These are phyloP conservation scores for Raja brachyura DNA, from an alignment of 2,113 vertebrate species.

Conservation along the genomic window DNA sequence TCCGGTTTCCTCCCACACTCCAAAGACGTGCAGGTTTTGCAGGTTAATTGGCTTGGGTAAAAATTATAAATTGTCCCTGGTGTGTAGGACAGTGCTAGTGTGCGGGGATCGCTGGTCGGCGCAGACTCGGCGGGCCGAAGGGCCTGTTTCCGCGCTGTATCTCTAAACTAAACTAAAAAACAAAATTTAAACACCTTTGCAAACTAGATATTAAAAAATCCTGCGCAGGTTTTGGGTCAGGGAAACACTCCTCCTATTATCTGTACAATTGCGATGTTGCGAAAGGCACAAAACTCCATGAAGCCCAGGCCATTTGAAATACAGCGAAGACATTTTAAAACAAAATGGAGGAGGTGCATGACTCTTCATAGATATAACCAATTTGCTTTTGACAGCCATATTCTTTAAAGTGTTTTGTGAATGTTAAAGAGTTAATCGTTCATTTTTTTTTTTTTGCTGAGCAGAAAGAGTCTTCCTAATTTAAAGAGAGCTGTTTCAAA, in stretches of 20 bases:
- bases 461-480: neutral
- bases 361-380: neutral
- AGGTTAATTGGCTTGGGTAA: too few relatives aligned
- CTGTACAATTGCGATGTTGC: neutral
- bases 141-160: too few relatives aligned
- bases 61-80: too few relatives aligned
- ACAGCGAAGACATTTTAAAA: neutral
- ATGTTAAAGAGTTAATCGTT: neutral
- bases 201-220: neutral
- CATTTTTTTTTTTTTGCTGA: neutral
- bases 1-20: too few relatives aligned
- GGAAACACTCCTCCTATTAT: neutral
- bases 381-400: neutral
- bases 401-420: neutral
- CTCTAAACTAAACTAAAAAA: too few relatives aligned
- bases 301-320: neutral
- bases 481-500: neutral
- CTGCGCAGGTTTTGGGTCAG: neutral
- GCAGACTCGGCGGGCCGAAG: too few relatives aligned
- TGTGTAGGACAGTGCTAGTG: too few relatives aligned
- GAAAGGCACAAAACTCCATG: neutral
- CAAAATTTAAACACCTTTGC: neutral
- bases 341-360: neutral
- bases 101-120: too few relatives aligned
- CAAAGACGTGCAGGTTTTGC: too few relatives aligned